These are phyloP conservation scores for Euleptes europaea DNA, from an alignment of 2,113 vertebrate genomes.

Conservation along the genomic window DNA sequence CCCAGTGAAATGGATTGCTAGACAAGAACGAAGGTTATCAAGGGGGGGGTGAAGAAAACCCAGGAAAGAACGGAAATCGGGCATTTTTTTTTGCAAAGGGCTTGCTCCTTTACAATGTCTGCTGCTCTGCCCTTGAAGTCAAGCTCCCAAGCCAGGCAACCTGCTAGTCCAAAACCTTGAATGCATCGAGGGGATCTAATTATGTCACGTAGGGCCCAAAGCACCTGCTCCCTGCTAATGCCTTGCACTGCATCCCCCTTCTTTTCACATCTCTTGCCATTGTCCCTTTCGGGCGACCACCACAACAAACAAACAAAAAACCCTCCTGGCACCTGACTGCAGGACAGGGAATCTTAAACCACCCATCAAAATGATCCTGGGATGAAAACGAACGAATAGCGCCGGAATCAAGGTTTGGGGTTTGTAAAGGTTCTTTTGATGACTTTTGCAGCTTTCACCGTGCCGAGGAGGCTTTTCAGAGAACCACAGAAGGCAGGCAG, in stretches of 20 bases:
- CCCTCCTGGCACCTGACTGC: slow-evolving; percentile 47
- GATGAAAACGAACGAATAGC: neutral
- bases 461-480: slow-evolving; percentile 62
- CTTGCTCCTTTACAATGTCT: slow-evolving; percentile 47
- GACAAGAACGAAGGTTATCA: slow-evolving; percentile 26
- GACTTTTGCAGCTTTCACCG: neutral
- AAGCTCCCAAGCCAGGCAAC: slow-evolving; percentile 58
- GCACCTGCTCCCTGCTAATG: slow-evolving; percentile 71
- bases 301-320: slow-evolving; percentile 46
- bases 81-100: slow-evolving; percentile 23
- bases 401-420: neutral
- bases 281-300: slow-evolving; percentile 55
- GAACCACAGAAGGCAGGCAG: slow-evolving; percentile 51
- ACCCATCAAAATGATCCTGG: slow-evolving; percentile 61
- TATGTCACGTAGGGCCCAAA: slow-evolving; percentile 66
- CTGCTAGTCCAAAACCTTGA: slow-evolving; percentile 64
- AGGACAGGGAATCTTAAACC: slow-evolving; percentile 60
- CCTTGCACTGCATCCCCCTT: slow-evolving; percentile 44
- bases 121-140: slow-evolving; percentile 64
- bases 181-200: slow-evolving; percentile 66
- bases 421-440: slow-evolving; percentile 10
- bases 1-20: slow-evolving; percentile 33
- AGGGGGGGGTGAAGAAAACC: slow-evolving; percentile 8
- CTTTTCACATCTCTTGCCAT: slow-evolving; percentile 71
- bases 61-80: neutral